A percentile compares a stretch with the other conserved stretches of the same genome.
Conservation (phyloP, 1,140 invertebrate genomes). For the Geopemphigus sp. region DNA sequence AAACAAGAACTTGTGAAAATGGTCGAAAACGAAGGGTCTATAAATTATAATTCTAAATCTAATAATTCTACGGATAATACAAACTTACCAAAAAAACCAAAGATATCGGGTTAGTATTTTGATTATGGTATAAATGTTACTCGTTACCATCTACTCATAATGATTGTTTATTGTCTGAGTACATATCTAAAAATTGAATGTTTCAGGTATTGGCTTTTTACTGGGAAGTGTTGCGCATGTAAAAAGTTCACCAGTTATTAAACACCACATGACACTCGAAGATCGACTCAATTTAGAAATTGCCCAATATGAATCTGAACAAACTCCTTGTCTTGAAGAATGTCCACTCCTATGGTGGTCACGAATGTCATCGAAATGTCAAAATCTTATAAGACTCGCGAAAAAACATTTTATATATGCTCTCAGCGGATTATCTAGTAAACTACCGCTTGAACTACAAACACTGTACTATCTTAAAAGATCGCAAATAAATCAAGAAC, state of each 20-base stretch:
- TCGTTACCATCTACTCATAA: too few relatives aligned
- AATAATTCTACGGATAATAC: not conserved
- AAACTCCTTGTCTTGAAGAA: slow-evolving; percentile 57
- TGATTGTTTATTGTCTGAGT: too few relatives aligned
- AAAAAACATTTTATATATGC: slow-evolving; percentile 48
- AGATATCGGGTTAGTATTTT: not conserved
- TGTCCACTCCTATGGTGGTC: slow-evolving; percentile 56
- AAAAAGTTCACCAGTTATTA: slow-evolving; percentile 30
- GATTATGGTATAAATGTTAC: too few relatives aligned
- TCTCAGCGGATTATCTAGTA: slow-evolving; percentile 40
- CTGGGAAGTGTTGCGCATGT: slow-evolving; percentile 10
- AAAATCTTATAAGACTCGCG: slow-evolving; percentile 46
- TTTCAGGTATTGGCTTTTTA: slow-evolving; percentile 28
- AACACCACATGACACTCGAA: slow-evolving; percentile 52
- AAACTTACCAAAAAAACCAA: slow-evolving; percentile 7
- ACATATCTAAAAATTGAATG: not conserved
- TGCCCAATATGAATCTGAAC: slow-evolving; percentile 59
- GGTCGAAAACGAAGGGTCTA: slow-evolving; percentile 50
- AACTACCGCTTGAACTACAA: slow-evolving; percentile 37
- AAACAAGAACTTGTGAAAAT: slow-evolving; percentile 50
- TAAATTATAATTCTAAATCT: not conserved
- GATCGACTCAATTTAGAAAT: slow-evolving; percentile 60
- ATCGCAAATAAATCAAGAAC: slow-evolving; percentile 46
- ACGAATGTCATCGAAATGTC: slow-evolving; percentile 39
- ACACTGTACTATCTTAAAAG: slow-evolving; percentile 22